A percentile compares a stretch with the other conserved stretches of the same genome.
phyloP scores from a whole-genome alignment of 2,888 invertebrate species.

The Oligia fasciuncula region DNA sequence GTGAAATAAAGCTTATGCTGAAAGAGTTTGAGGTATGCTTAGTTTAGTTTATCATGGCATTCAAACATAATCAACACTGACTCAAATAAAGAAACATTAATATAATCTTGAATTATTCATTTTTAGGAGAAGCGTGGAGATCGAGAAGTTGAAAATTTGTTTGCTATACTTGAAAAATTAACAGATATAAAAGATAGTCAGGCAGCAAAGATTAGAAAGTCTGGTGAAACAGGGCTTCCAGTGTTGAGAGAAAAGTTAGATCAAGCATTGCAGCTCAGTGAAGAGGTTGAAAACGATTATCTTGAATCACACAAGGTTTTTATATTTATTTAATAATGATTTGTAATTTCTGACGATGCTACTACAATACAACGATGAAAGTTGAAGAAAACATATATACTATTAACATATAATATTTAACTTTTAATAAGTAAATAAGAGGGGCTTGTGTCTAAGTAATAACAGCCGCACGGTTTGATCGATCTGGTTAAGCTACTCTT shows the following conservation, averaged over 20 bases:
- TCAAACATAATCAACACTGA: neutral
- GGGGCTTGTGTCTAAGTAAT: too few species aligned
- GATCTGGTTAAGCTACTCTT: too few species aligned
- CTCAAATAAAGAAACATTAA: neutral
- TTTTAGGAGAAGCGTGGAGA: constrained; percentile 94
- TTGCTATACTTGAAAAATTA: constrained; percentile 93
- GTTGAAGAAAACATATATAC: neutral
- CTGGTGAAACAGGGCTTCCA: constrained; percentile 91
- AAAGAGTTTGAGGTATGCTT: constrained; percentile 95
- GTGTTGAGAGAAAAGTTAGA: constrained; percentile 91
- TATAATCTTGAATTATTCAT: neutral
- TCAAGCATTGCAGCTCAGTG: constrained; percentile 91
- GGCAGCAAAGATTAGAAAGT: constrained; percentile 91
- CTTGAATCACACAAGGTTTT: constrained; percentile 87
- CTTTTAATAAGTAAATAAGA: too few species aligned
- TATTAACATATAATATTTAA: too few species aligned
- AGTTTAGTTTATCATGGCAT: neutral
- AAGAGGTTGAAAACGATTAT: constrained; percentile 91
- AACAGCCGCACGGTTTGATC: too few species aligned
- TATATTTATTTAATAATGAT: constrained; percentile 18
- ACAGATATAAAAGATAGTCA: constrained; percentile 94
- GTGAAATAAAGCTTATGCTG: constrained; percentile 95
- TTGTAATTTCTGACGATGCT: constrained; percentile 18
- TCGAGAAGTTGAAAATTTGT: constrained; percentile 94
- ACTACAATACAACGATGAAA: constrained; percentile 12